Evolutionary conservation across 2,113 vertebrate genomes (phyloP).

Genomic region (Megaceryle maxima): DNA sequence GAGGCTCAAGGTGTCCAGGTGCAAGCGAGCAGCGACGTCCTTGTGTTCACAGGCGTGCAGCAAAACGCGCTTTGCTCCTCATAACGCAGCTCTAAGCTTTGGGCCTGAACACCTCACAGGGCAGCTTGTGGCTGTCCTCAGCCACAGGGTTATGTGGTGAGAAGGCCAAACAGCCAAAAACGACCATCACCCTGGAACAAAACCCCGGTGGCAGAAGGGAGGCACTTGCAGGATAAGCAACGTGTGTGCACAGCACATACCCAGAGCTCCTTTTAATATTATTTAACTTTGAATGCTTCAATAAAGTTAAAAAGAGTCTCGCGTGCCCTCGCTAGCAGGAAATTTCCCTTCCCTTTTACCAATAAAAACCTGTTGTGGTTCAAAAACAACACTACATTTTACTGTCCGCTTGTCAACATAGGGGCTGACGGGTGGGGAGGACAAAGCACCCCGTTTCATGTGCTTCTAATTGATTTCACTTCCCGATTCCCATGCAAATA

Average conservation of each 20-base stretch:
- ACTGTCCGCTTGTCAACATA: rapidly evolving
- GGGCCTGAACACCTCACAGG: rapidly evolving
- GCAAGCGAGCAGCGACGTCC: neutral
- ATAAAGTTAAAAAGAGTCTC: neutral
- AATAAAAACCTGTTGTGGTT: neutral
- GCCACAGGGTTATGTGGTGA: rapidly evolving
- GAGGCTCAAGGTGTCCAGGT: rapidly evolving
- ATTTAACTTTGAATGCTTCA: neutral
- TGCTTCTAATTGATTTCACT: constrained; percentile 29
- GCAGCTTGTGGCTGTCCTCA: neutral
- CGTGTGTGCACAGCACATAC: neutral
- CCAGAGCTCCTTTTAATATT: rapidly evolving
- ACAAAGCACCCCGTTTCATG: neutral
- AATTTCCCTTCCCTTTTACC: neutral
- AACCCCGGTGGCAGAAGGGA: neutral
- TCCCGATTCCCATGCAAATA: constrained; percentile 57
- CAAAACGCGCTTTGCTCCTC: neutral
- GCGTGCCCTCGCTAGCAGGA: neutral
- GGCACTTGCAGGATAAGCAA: neutral
- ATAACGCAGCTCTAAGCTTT: rapidly evolving
- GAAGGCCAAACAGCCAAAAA: neutral
- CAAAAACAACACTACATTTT: neutral
- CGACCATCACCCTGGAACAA: rapidly evolving
- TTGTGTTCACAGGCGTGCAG: rapidly evolving
- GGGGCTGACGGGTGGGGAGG: neutral